A percentile compares a stretch with the other conserved stretches of the same genome.
Evolutionary conservation across 2,888 invertebrate species (phyloP).

Genomic region (Drosophila algonquin): DNA sequence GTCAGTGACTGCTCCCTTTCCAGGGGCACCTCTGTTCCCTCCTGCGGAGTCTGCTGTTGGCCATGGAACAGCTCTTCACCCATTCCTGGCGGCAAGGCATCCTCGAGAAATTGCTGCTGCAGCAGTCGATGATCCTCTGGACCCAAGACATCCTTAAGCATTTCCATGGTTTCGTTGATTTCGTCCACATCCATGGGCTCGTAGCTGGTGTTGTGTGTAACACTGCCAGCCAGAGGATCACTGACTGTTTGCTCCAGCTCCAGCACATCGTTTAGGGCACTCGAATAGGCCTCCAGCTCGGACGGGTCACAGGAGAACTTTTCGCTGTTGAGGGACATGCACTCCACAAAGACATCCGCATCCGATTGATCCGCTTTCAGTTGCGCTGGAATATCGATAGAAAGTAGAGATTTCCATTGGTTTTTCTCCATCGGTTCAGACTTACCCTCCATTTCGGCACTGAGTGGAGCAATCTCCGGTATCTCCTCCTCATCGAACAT

Average conservation of each 20-base stretch:
- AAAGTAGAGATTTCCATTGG: conserved; percentile 10
- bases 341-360: conserved; percentile 79
- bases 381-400: conserved; percentile 37
- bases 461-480: conserved; percentile 67
- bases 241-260: conserved; percentile 54
- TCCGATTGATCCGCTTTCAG: conserved; percentile 56
- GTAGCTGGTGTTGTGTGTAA: conserved; percentile 51
- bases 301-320: conserved; percentile 56
- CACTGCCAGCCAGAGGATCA: conserved; percentile 27
- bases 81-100: neutral
- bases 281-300: conserved; percentile 70
- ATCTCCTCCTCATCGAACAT: conserved; percentile 79
- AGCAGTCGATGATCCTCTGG: conserved; percentile 56
- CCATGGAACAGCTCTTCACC: neutral
- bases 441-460: conserved; percentile 67
- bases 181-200: conserved; percentile 81
- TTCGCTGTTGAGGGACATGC: conserved; percentile 65
- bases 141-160: conserved; percentile 54
- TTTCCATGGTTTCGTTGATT: conserved; percentile 65
- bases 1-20: neutral
- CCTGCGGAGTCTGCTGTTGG: neutral
- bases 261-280: conserved; percentile 62
- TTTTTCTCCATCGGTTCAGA: neutral
- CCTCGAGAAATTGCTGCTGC: conserved; percentile 43
- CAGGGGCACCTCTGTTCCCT: neutral